Evolutionary conservation across 2,113 vertebrate genomes (phyloP).

Genomic region (Chionis minor): DNA sequence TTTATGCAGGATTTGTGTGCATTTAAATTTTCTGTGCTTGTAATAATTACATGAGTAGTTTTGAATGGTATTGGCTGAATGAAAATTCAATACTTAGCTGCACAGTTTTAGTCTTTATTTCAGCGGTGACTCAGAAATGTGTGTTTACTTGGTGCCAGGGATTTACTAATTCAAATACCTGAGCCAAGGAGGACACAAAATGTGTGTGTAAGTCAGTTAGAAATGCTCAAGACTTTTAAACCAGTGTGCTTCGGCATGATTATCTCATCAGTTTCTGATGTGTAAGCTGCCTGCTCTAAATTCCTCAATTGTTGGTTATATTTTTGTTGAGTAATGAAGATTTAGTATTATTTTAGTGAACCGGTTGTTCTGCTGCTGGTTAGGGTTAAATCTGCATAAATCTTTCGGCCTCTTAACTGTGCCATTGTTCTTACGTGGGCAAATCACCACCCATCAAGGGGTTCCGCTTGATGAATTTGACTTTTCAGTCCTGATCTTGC

Average conservation of each 20-base stretch:
- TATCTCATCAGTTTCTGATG: neutral
- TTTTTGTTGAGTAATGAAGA: neutral
- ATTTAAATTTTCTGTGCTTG: neutral
- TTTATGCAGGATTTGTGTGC: conserved; percentile 48
- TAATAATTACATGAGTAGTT: conserved; percentile 3
- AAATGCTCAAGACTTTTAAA: conserved; percentile 4
- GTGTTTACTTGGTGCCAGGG: neutral
- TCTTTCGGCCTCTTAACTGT: neutral
- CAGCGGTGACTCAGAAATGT: neutral
- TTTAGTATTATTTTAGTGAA: neutral
- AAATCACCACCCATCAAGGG: neutral
- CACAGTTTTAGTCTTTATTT: conserved; percentile 27
- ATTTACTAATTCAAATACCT: neutral
- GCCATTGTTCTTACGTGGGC: neutral
- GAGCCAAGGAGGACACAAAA: neutral
- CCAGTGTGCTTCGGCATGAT: neutral
- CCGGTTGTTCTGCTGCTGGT: neutral
- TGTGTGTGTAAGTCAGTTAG: neutral
- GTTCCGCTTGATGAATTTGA: neutral
- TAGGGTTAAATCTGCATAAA: conserved; percentile 3
- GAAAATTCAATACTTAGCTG: neutral
- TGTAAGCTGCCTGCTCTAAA: neutral
- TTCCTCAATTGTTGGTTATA: neutral
- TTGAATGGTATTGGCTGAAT: conserved; percentile 12
- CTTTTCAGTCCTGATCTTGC: conserved; percentile 18